Conservation (phyloP, 2,797 vertebrate species). For the Rhabdomys pumilio region DNA sequence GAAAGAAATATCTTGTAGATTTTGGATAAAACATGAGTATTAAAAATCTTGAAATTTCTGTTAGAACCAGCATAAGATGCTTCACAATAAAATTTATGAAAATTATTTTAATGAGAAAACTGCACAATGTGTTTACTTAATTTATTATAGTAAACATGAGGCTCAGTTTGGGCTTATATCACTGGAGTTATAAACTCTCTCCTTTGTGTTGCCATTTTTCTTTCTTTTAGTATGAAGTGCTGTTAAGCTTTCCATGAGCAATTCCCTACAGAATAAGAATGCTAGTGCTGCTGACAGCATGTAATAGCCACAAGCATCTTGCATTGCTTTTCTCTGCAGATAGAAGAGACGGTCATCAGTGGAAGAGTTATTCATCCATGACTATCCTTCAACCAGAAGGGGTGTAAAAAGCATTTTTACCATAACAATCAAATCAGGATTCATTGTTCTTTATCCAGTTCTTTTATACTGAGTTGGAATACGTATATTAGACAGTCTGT, state of each 20-base stretch:
- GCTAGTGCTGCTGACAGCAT: neutral
- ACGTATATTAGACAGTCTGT: neutral
- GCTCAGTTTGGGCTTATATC: neutral
- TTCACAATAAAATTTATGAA: neutral
- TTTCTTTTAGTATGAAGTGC: neutral
- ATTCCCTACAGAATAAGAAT: neutral
- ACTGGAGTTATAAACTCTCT: neutral
- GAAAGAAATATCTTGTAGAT: neutral
- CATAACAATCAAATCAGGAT: neutral
- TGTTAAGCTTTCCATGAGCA: neutral
- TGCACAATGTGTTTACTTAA: neutral
- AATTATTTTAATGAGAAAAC: neutral
- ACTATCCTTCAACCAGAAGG: neutral
- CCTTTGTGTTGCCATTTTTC: neutral
- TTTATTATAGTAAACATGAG: constrained; percentile 30
- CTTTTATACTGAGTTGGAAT: neutral
- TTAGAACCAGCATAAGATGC: neutral
- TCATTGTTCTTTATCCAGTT: neutral
- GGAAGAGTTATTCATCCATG: neutral
- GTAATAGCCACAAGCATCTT: neutral
- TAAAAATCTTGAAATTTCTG: neutral
- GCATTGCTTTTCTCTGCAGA: neutral
- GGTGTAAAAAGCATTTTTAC: neutral
- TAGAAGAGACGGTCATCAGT: neutral
- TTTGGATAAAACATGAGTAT: neutral